Conservation (phyloP, 2,113 vertebrate genomes). For the Tamias sibiricus region DNA sequence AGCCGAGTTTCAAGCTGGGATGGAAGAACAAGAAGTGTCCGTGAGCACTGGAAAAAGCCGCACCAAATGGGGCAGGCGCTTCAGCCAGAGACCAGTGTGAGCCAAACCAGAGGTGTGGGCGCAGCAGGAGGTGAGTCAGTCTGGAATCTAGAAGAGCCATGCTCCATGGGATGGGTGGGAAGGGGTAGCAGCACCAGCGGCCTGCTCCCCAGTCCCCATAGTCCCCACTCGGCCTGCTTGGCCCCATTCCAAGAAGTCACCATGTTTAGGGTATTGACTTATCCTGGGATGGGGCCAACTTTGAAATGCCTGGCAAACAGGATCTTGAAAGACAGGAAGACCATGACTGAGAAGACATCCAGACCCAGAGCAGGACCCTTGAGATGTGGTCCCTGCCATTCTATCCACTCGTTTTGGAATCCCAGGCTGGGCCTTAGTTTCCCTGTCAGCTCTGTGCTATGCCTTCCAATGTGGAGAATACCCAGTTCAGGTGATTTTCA, state of each 20-base stretch:
- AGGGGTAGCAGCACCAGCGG: rapidly evolving
- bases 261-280: neutral
- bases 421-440: neutral
- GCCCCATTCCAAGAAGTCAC: neutral
- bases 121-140: rapidly evolving
- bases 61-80: neutral
- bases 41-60: neutral
- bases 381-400: neutral
- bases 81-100: neutral
- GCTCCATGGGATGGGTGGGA: no score
- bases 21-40: neutral
- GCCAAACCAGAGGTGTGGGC: neutral
- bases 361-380: neutral
- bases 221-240: neutral
- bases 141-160: neutral
- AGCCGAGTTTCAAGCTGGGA: neutral
- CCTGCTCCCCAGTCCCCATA: no score
- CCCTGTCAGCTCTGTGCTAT: neutral
- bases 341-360: neutral
- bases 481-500: neutral
- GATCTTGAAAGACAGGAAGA: neutral
- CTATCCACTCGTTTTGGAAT: neutral
- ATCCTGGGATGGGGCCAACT: neutral
- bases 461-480: neutral
- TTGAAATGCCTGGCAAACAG: neutral